These are phyloP conservation scores for Drosophila tripunctata DNA, from an alignment of 2,888 invertebrate genomes.

Conservation along the genomic window DNA sequence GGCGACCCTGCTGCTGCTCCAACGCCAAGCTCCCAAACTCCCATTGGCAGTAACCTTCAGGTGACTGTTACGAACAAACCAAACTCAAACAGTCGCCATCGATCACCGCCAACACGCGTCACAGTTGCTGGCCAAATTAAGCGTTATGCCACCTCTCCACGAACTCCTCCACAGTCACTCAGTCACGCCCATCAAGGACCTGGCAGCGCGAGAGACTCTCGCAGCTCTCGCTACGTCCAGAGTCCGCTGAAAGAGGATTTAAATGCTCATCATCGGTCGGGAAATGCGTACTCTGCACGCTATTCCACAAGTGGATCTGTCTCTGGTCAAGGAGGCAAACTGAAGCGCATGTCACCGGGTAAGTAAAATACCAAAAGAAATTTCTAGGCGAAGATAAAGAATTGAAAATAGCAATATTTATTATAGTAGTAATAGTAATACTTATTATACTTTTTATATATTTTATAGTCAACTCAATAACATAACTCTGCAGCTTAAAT, in stretches of 20 bases:
- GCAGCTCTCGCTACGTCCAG: conserved; percentile 71
- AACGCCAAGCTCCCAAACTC: conserved; percentile 54
- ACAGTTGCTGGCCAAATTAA: conserved; percentile 42
- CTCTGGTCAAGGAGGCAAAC: conserved; percentile 61
- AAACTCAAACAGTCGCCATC: conserved; percentile 66
- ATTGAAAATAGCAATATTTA: not conserved
- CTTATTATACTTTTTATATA: not conserved
- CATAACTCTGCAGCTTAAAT: too few species aligned
- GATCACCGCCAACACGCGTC: conserved; percentile 61
- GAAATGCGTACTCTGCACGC: conserved; percentile 79
- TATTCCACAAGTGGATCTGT: conserved; percentile 59
- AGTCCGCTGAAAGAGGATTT: conserved; percentile 72
- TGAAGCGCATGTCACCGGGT: conserved; percentile 82
- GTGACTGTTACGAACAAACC: conserved; percentile 81
- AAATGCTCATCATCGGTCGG: conserved; percentile 60
- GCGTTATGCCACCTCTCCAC: conserved; percentile 82
- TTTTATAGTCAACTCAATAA: too few species aligned
- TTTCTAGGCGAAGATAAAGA: not conserved
- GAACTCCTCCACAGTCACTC: conserved; percentile 83
- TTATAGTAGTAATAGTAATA: too few species aligned
- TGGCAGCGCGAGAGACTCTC: conserved; percentile 59
- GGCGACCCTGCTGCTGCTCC: conserved; percentile 51
- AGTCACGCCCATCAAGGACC: conserved; percentile 29
- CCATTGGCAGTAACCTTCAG: conserved; percentile 67
- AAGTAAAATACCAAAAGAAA: conserved; percentile 31